Percentiles rank a stretch among this genome's conserved stretches.
Conservation (phyloP, 2,113 vertebrate genomes). For the Thunnus maccoyii region DNA sequence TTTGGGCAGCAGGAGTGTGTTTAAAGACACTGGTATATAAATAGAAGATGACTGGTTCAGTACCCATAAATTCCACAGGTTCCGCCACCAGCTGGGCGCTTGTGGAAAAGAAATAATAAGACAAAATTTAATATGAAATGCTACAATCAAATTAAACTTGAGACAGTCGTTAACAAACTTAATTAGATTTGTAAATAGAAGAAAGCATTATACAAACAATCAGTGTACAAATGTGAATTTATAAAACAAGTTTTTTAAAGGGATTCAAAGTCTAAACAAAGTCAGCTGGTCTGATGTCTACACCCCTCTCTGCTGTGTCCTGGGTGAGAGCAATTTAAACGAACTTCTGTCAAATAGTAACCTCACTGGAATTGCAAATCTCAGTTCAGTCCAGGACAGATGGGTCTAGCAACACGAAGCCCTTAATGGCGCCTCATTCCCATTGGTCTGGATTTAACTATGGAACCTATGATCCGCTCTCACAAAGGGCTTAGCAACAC, state of each 20-base stretch:
- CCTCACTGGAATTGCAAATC: conserved; percentile 8
- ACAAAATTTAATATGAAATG: too few relatives aligned
- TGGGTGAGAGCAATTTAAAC: neutral
- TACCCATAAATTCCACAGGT: too few relatives aligned
- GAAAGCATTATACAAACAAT: neutral
- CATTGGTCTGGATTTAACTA: conserved; percentile 38
- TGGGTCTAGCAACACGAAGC: conserved; percentile 19
- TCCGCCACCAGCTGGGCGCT: neutral
- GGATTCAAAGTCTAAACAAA: conserved; percentile 14
- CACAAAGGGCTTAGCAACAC: conserved; percentile 59
- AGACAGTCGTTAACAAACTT: neutral
- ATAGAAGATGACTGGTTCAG: neutral
- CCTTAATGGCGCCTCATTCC: conserved; percentile 42
- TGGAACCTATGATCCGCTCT: conserved; percentile 60
- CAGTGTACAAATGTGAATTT: neutral
- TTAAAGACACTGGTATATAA: neutral
- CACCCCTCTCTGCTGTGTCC: neutral
- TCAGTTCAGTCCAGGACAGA: conserved; percentile 51
- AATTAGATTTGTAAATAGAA: neutral
- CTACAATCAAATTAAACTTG: neutral
- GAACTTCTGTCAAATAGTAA: neutral
- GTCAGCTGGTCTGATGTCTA: neutral
- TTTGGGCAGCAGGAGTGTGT: neutral
- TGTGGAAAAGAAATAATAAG: too few relatives aligned
- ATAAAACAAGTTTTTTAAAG: conserved; percentile 2